Conservation (phyloP, 2,888 invertebrate genomes). For the Ophion slaviceki region DNA sequence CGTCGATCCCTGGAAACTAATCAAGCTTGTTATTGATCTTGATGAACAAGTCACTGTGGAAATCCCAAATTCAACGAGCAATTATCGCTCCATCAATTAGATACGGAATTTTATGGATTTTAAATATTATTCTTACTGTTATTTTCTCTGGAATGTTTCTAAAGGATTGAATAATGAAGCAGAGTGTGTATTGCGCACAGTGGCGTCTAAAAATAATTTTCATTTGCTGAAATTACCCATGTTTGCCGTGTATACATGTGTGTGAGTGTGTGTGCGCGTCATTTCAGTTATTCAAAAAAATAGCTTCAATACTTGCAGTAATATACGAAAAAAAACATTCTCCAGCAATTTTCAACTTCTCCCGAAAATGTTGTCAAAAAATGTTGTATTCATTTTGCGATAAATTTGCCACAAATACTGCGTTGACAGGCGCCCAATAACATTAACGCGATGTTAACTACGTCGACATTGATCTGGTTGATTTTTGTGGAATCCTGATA, state of each 20-base stretch:
- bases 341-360: not conserved
- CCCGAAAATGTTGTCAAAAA: no score
- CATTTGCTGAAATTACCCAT: not conserved
- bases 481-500: not conserved
- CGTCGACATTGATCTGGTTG: not conserved
- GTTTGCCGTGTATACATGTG: not conserved
- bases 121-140: not conserved
- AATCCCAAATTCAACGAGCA: not conserved
- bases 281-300: not conserved
- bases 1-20: not conserved
- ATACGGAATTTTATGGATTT: not conserved
- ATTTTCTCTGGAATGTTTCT: not conserved
- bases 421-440: not conserved
- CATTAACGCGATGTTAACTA: not conserved
- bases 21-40: not conserved
- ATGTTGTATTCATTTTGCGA: no score
- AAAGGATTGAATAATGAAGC: not conserved
- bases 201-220: not conserved
- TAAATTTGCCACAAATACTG: not conserved
- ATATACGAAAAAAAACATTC: not conserved
- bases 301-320: not conserved
- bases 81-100: not conserved
- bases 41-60: not conserved
- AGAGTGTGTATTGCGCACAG: not conserved
- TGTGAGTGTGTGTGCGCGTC: not conserved